Conservation (phyloP, 30 jellyfish, hydroid and myxozoan species). For the Cassiopea xamachana region DNA sequence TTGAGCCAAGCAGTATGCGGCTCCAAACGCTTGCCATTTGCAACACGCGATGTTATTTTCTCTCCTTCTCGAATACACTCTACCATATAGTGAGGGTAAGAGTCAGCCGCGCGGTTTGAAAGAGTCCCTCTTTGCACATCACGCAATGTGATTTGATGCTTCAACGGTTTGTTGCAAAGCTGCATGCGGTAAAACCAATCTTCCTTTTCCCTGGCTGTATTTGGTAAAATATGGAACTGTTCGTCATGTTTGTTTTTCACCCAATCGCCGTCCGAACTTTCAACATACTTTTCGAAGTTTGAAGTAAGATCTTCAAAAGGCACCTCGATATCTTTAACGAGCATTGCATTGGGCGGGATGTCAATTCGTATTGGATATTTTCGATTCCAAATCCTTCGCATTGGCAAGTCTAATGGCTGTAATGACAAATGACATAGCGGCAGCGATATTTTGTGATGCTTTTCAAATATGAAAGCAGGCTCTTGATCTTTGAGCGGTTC, state of each 20-base stretch:
- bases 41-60: slow-evolving; percentile 79
- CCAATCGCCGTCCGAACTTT: slow-evolving; percentile 49
- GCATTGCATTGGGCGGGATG: slow-evolving; percentile 82
- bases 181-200: slow-evolving; percentile 99
- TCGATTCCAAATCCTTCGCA: slow-evolving; percentile 97
- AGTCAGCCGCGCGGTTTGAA: slow-evolving; percentile 73
- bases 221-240: slow-evolving; percentile 75
- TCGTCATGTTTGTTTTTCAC: slow-evolving; percentile 49
- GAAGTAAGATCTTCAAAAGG: slow-evolving; percentile 86
- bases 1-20: slow-evolving; percentile 98
- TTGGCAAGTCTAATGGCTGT: slow-evolving; percentile 93
- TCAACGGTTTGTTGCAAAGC: slow-evolving; percentile 84
- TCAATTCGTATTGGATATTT: slow-evolving; percentile 89
- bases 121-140: slow-evolving; percentile 57
- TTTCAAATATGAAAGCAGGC: slow-evolving; percentile 80
- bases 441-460: slow-evolving; percentile 73
- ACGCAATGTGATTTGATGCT: slow-evolving; percentile 82
- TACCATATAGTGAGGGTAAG: slow-evolving; percentile 93
- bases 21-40: slow-evolving; percentile 83
- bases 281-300: slow-evolving; percentile 65
- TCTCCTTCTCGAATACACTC: slow-evolving; percentile 92
- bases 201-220: slow-evolving; percentile 97
- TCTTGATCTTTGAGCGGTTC: slow-evolving; percentile 40
- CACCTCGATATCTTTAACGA: slow-evolving; percentile 72
- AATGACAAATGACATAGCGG: slow-evolving; percentile 65